Conservation (phyloP, 2,888 invertebrate genomes). For the Eupithecia vulgata region DNA sequence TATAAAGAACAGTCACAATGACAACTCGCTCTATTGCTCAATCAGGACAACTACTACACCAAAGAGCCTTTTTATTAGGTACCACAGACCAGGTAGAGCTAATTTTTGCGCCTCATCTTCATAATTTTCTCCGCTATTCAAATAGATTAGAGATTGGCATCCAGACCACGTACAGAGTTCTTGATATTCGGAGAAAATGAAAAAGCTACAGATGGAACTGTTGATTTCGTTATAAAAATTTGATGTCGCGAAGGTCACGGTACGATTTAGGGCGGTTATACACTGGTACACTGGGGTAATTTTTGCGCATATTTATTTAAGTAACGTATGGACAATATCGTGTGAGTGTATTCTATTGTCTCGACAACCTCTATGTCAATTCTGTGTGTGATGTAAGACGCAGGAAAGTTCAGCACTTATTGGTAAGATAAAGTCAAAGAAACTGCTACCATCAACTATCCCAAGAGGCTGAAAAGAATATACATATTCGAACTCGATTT, state of each 20-base stretch:
- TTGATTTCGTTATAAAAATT: slow-evolving; percentile 33
- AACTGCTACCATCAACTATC: too few relatives aligned
- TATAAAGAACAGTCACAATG: too few relatives aligned
- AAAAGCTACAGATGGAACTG: slow-evolving; percentile 25
- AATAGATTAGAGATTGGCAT: slow-evolving; percentile 26
- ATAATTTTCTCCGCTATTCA: slow-evolving; percentile 7
- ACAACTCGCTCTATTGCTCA: too few relatives aligned
- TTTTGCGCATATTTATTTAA: not conserved
- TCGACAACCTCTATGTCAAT: not conserved
- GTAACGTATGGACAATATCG: not conserved
- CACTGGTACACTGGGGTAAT: slow-evolving; percentile 19
- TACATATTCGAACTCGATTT: too few relatives aligned
- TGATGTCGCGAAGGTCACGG: slow-evolving; percentile 23
- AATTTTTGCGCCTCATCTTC: slow-evolving; percentile 9
- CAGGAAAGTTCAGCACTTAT: not conserved
- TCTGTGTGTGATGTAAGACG: not conserved
- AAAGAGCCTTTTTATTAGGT: too few relatives aligned
- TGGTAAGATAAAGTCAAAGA: not conserved
- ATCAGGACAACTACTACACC: too few relatives aligned
- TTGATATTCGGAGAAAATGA: slow-evolving; percentile 22
- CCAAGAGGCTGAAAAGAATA: too few relatives aligned
- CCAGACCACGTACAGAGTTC: slow-evolving; percentile 26
- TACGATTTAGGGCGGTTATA: slow-evolving; percentile 13
- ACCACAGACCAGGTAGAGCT: too few relatives aligned
- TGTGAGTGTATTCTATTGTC: not conserved